phyloP scores from a whole-genome alignment of 2,113 vertebrate species.

The Ictalurus furcatus region DNA sequence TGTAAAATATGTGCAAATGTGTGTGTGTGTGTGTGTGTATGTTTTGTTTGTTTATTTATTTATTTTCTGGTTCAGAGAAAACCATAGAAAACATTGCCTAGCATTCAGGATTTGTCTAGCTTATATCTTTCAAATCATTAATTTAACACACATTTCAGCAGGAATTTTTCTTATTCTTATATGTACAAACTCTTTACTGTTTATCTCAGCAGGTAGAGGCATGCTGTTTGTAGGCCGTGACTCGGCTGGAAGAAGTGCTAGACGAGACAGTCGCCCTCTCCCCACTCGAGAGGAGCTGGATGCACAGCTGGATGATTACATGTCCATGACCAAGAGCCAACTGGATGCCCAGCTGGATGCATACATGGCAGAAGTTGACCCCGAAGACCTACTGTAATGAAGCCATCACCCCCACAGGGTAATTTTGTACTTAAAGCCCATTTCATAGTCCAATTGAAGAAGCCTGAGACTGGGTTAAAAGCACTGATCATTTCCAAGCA shows the following conservation, averaged over 20 bases:
- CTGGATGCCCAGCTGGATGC: constrained; percentile 88
- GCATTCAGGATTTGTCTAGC: neutral
- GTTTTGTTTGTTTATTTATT: too few relatives aligned
- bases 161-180: neutral
- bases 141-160: neutral
- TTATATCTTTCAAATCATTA: neutral
- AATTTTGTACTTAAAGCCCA: neutral
- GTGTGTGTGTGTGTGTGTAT: too few relatives aligned
- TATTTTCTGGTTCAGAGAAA: neutral
- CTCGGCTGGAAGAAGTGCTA: constrained; percentile 68
- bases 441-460: neutral
- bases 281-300: constrained; percentile 86
- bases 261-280: constrained; percentile 37
- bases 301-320: constrained; percentile 87
- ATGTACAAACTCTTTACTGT: neutral
- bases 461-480: neutral
- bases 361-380: constrained; percentile 88
- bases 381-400: constrained; percentile 72
- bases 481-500: neutral
- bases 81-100: neutral
- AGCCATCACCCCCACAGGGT: neutral
- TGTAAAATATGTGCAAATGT: neutral
- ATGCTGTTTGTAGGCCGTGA: constrained; percentile 72
- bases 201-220: constrained; percentile 66
- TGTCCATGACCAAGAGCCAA: constrained; percentile 85